Evolutionary conservation across 2,797 vertebrate genomes (phyloP), one percentile per base, ranked within the genome.

Genomic region (Microcaecilia unicolor): DNA sequence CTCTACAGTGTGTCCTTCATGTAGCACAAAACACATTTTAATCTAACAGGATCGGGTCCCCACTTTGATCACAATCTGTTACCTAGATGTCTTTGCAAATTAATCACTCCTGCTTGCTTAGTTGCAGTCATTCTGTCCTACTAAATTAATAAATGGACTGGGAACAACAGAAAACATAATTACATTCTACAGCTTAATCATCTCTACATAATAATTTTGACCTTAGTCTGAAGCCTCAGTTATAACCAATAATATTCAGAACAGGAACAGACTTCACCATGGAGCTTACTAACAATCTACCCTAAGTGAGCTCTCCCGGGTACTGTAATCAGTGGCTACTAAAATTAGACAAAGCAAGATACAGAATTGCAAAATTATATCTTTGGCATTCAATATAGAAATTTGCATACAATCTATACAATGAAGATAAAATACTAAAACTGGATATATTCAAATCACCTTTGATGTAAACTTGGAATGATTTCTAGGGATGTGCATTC

Each of bases 141-240:
- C 63, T 76, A 79, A 83, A 83, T 78, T 81, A 83, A 83, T 85
- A 84, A 81, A 82, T 75, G 78, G 63, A 74, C 70, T 50, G 51
- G 70, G 54, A 76, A 70, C 76, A 67, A 72, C 66, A 68, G 72
- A 78, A 80, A 76, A 79, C 74, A 62, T 90, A 92, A 97, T 94
- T 93, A 92, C 92, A 93, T 92, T 91, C 85, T 84, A 81, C 84
- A 81, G 81, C 88, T 93, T 92, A 93, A 96, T 92, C 91, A 96
- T 92, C 91, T 88, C 83, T 47, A 76, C 72, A 72, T 81, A 87
- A 81, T 77, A 84, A 80, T 76, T 78, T 75, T 85, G 88, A 80
- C 84, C 78, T 76, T 84, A 84, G 85, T 81, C 83, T 83, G 78
- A 72, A 74, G 73, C 70, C 66, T 76, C 66, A 55, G 28, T 57